phyloP scores from a whole-genome alignment of 2,888 invertebrate species.

The Lasius fuliginosus region DNA sequence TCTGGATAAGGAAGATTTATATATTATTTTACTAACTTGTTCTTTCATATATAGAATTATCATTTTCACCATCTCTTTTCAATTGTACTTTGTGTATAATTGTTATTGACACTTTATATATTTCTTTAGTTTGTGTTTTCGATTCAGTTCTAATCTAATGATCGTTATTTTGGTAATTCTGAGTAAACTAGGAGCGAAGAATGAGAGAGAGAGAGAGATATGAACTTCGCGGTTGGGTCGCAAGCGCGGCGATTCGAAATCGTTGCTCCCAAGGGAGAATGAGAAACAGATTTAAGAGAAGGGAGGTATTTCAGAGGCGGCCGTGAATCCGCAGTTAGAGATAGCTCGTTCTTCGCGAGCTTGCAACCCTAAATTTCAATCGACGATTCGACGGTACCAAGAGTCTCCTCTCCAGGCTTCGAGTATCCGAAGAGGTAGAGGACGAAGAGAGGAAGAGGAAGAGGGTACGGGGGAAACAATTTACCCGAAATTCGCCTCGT shows the following conservation, averaged over 20 bases:
- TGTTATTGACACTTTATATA: neutral
- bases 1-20: neutral
- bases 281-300: neutral
- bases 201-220: conserved; percentile 43
- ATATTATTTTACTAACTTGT: neutral
- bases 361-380: conserved; percentile 74
- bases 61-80: neutral
- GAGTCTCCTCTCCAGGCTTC: conserved; percentile 70
- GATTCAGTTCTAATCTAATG: neutral
- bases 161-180: neutral
- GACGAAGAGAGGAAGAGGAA: conserved; percentile 38
- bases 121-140: neutral
- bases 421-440: conserved; percentile 67
- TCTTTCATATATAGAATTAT: neutral
- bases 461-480: conserved; percentile 81
- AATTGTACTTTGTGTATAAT: neutral
- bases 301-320: conserved; percentile 40
- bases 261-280: conserved; percentile 37
- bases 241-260: conserved; percentile 63
- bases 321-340: conserved; percentile 49
- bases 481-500: conserved; percentile 84
- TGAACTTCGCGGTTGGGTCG: conserved; percentile 55
- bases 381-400: conserved; percentile 71
- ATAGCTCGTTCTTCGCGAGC: conserved; percentile 63
- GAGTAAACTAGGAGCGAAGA: conserved; percentile 24